Base-by-base conservation (phyloP, 2,797 vertebrate genomes). In the Gouania willdenowi region DNA sequence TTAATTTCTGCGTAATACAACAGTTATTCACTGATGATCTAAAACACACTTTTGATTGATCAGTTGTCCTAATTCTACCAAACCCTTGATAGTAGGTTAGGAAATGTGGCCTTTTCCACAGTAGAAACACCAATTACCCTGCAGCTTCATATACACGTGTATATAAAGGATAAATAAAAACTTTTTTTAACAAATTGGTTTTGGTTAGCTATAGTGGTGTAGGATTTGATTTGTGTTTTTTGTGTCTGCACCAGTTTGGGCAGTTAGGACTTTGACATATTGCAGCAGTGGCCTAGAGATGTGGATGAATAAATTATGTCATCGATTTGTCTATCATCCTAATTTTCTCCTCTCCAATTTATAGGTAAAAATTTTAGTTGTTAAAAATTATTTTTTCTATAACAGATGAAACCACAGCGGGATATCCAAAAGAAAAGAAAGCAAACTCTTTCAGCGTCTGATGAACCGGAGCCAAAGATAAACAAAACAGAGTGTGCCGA, bases 401-500 rank as follows among this genome's bases (percentile, higher is more conserved):
- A 89, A 81, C 86, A 89, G 57, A 85, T 86, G 54, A 91, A 87
- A 40, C 72, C 86, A 3, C 90, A 87, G 43, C 89, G 86, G 3
- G 89, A 91, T 0, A 59, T 59, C 6, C 68, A 71, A 8, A 92
- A 87, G 78, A 94, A 94, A 66, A 79, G 92, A 53, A 95, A 93
- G 60, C 91, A 92, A 48, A 74, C 58, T 0, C 41, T 64, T 0
- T 84, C 77, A 16, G 77, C 76, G 30, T 72, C 71, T 0, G 92
- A 95, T 0, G 93, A 94, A 33, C 91, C 92, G 0, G 92, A 95
- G 67, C 85, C 89, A 11, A 95, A 94, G 66, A 89, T 90, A 2
- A 87, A 88, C 30, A 92, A 79, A 63, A 93, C 89, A 0, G 93
- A 97, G 38, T 58, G 66, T 1, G 72, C 65, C 0, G 86, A 75